Conservation (phyloP, 2,888 invertebrate genomes). For the Alloplasta piceator region DNA sequence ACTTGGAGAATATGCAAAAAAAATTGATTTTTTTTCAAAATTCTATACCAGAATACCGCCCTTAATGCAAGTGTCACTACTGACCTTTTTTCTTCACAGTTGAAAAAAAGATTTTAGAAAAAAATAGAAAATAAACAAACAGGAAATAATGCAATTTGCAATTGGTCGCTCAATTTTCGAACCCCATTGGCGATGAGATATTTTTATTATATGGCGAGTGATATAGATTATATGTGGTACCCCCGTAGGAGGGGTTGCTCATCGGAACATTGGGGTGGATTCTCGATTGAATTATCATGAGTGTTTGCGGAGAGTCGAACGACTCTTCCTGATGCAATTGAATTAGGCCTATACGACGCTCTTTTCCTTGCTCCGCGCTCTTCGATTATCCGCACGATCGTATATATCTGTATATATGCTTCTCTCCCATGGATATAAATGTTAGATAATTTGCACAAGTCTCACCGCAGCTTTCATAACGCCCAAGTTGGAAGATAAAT, state of each 20-base stretch:
- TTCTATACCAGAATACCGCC: too few relatives aligned
- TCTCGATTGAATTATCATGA: constrained; percentile 83
- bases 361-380: constrained; percentile 45
- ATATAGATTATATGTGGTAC: constrained; percentile 3
- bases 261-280: constrained; percentile 63
- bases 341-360: constrained; percentile 76
- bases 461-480: neutral
- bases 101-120: too few relatives aligned
- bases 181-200: too few relatives aligned
- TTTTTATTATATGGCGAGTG: too few relatives aligned
- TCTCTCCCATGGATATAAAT: neutral
- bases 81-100: too few relatives aligned
- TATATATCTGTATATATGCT: neutral
- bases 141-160: too few relatives aligned
- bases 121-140: too few relatives aligned
- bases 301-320: constrained; percentile 82
- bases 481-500: neutral
- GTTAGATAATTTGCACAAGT: neutral
- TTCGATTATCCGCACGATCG: constrained; percentile 42
- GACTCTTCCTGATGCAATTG: constrained; percentile 76
- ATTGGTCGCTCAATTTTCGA: too few relatives aligned
- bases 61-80: too few relatives aligned
- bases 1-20: too few relatives aligned
- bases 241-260: constrained; percentile 53
- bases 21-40: too few relatives aligned